Evolutionary conservation across 1,140 invertebrate species (phyloP).

Genomic region (Condylostylus longicornis): DNA sequence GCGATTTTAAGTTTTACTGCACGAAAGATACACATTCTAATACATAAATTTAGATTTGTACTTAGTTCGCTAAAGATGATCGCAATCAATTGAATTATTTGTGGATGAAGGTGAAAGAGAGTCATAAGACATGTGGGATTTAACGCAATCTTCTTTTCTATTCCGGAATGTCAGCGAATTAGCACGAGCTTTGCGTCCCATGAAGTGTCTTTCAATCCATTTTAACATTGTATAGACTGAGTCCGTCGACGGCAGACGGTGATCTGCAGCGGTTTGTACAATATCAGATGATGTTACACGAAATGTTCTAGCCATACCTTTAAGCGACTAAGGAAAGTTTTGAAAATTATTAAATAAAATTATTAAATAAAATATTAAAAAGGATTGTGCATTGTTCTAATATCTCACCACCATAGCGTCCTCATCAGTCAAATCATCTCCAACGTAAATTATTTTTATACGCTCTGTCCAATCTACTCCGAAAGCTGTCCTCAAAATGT

Average conservation of each 20-base stretch:
- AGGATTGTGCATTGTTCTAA: neutral
- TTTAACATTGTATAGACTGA: constrained; percentile 76
- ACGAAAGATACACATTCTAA: too few species aligned
- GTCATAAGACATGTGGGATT: constrained; percentile 57
- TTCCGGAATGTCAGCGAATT: constrained; percentile 42
- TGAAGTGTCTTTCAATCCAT: constrained; percentile 74
- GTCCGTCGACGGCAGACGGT: constrained; percentile 70
- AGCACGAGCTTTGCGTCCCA: constrained; percentile 51
- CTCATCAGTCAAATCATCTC: constrained; percentile 80
- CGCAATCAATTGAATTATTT: constrained; percentile 22
- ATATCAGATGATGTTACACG: constrained; percentile 69
- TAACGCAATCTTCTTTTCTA: constrained; percentile 43
- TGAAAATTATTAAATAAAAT: neutral
- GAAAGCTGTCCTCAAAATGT: constrained; percentile 75
- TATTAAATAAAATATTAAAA: neutral
- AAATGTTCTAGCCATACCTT: constrained; percentile 83
- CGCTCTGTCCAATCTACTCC: constrained; percentile 83
- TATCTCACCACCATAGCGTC: constrained; percentile 70
- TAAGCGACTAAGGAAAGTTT: constrained; percentile 50
- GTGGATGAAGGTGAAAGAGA: constrained; percentile 26
- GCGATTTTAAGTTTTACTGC: too few species aligned
- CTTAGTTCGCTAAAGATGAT: constrained; percentile 10
- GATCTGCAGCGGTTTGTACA: constrained; percentile 70
- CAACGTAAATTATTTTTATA: constrained; percentile 77
- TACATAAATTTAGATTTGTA: too few species aligned